Evolutionary conservation across 2,888 invertebrate genomes (phyloP).

Genomic region (Strigamia crassipes): DNA sequence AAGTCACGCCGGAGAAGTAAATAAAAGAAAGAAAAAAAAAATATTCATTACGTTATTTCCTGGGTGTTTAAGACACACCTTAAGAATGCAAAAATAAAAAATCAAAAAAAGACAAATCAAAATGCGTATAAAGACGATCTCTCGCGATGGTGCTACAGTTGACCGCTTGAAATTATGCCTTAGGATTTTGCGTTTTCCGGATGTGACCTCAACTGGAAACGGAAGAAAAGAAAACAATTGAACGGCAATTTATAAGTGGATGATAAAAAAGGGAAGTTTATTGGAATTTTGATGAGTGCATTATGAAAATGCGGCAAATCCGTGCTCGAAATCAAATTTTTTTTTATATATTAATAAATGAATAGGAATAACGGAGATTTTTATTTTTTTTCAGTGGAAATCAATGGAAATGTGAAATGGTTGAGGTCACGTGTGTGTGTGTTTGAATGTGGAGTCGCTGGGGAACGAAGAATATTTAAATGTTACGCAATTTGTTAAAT

Average conservation of each 20-base stretch:
- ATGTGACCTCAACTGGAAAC: background rate
- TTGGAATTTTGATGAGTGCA: background rate
- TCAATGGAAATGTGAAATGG: too few species aligned
- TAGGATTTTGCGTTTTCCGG: background rate
- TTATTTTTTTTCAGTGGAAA: too few species aligned
- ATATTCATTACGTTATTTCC: background rate
- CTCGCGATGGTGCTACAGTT: background rate
- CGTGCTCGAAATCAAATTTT: background rate
- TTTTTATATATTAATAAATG: background rate
- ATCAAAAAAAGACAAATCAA: background rate
- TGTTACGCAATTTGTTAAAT: background rate
- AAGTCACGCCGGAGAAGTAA: background rate
- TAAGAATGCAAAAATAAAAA: background rate
- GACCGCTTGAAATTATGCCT: background rate
- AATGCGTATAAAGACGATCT: background rate
- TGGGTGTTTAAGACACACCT: background rate
- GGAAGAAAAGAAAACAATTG: background rate
- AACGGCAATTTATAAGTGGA: background rate
- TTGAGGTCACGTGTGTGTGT: too few species aligned
- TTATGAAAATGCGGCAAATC: background rate
- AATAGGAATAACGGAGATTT: background rate
- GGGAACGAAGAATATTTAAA: background rate
- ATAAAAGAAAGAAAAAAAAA: background rate
- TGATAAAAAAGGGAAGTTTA: background rate
- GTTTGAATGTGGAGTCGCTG: too few species aligned